Base-by-base conservation (phyloP, 2,113 vertebrate genomes). In the Poeciliopsis turrubarensis region DNA sequence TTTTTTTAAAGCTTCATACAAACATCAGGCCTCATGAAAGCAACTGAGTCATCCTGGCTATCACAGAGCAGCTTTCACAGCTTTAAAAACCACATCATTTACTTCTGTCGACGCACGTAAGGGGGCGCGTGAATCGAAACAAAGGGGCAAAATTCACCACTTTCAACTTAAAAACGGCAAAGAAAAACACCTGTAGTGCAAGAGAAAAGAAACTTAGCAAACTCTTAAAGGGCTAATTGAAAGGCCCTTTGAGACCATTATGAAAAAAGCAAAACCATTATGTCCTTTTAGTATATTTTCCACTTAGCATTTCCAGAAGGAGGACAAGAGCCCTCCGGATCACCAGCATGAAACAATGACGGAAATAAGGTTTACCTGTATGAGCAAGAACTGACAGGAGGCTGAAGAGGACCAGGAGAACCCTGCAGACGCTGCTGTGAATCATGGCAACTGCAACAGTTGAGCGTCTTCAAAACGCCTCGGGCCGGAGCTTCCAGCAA, bases 361-460 rank as follows among this genome's bases (percentile, higher is more conserved):
- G 65, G 54, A 26, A n/a, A 60, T 22, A 13, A 51, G 25, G 17
- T 80, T 85, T 95, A 95, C 95, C 95, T 95, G 94, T 82, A 68
- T 74, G 84, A 26, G 87, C 75, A 30, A 88, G 81, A 77, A 82
- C 83, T 17, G 92, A 77, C 81, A 91, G 78, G 51, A 95, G 75
- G 57, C 90, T 82, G 14, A 95, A 84, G 68, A 91, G 72, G 4
- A 86, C 62, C 26, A 92, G 85, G 75, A 91, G 13, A 63, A 93
- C 68, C 30, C 81, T 89, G 73, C 81, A 83, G 86, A 87, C 54
- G 15, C 84, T 70, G 85, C 87, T 82, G 91, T 77, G 75, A 75
- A 83, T 86, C 94, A 95, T 95, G 89, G 60, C 65, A 91, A 51
- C 83, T 78, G 79, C 1, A 62, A 65, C 57, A 39, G 69, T 70